Evolutionary conservation across 2,113 vertebrate species (phyloP), one percentile per base, ranked within the genome.

Genomic region (Willisornis vidua): DNA sequence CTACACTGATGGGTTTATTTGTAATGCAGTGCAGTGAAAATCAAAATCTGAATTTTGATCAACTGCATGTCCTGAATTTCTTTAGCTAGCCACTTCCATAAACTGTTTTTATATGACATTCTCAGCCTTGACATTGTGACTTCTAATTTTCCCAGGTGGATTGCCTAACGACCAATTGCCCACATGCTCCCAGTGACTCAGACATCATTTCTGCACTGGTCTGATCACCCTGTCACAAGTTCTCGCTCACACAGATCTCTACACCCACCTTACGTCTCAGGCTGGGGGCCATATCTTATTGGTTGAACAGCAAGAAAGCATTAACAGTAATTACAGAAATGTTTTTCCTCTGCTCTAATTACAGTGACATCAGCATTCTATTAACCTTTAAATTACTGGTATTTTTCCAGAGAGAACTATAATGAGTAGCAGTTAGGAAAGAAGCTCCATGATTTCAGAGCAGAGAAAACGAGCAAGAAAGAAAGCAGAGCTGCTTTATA

Each of bases 331-430:
- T 97, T 98, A 97, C 29, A 96, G 75, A 94, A 97, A 97, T 96
- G 96, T 58, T 73, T 97, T 97, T 97, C 89, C 85, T 94, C 86
- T 96, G 74, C 89, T 96, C 82, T 96, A 98, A 97, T 98, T 97
- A 97, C 95, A 94, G 85, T 94, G 95, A 96, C 96, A 96, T 97
- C 96, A 97, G 93, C 26, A 66, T 93, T 96, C 95, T 95, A 97
- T 97, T 98, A 98, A 98, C 97, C 97, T 98, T 97, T 98, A 95
- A 96, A 89, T 97, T 95, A 97, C 96, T 96, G 95, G 90, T 93
- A 91, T 98, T 97, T 98, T 97, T 97, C 94, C 88, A 95, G 68
- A 85, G 93, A 91, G 86, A 96, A 94, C 16, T 43, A 59, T 52
- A 90, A 87, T 75, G 73, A 89, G 85, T 22, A 94, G 86, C 59